A percentile compares a stretch with the other conserved stretches of the same genome.
Evolutionary conservation across 2,113 vertebrate species (phyloP).

Genomic region (Thamnophis sirtalis): DNA sequence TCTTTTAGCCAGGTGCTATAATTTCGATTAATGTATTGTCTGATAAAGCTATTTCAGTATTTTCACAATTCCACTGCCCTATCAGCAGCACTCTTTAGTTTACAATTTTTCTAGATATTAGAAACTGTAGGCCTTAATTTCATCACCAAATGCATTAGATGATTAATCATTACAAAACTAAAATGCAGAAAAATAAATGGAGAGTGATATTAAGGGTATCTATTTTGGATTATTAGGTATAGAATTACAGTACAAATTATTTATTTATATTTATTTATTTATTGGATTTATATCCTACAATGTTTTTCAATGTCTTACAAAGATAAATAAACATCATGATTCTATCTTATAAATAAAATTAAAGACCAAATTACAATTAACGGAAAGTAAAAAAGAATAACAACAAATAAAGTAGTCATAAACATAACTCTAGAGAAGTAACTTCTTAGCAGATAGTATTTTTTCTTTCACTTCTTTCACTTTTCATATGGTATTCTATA

Average conservation of each 20-base stretch:
- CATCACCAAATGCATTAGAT: neutral
- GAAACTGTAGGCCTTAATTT: neutral
- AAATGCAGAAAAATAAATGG: neutral
- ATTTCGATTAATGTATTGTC: neutral
- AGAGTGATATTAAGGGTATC: neutral
- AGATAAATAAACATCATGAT: neutral
- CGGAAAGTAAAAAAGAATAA: neutral
- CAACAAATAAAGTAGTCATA: neutral
- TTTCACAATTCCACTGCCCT: neutral
- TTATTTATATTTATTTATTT: neutral
- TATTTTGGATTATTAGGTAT: neutral
- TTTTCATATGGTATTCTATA: neutral
- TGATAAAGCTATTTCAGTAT: neutral
- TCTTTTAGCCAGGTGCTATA: neutral
- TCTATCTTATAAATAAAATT: neutral
- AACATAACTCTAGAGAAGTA: neutral
- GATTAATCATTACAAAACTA: neutral
- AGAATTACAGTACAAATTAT: neutral
- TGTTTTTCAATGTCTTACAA: neutral
- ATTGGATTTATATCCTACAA: neutral
- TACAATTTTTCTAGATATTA: neutral
- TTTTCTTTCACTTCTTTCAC: neutral
- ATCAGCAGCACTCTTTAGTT: neutral
- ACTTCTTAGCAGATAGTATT: neutral
- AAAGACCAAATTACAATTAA: neutral